Evolutionary conservation across 2,888 invertebrate genomes (phyloP), one percentile per base, ranked within the genome.

Genomic region (Agrotis puta): DNA sequence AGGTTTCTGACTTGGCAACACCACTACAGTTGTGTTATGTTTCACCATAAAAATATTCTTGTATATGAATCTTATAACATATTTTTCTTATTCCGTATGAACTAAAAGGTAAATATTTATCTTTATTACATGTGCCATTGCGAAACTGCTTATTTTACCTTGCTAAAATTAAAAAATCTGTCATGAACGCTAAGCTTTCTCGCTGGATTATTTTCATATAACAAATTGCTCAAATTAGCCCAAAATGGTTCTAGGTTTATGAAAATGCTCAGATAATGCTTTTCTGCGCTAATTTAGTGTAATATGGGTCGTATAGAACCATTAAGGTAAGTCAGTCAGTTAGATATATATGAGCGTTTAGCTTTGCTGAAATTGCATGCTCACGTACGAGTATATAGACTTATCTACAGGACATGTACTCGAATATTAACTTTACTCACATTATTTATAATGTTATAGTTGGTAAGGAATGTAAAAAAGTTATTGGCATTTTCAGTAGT

Each of bases 141-240:
- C 4, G 4, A 48, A 47, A 39, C 47, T 71, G 39, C 57, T 22
- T 61, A 45, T 61, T 45, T 45, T 9, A n/a, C 39, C 18, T 39
- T 47, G 5, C 2, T n/a, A 57, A 16, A 43, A 27, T 5, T 22
- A 7, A 53, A 1, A 39, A 45, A 64, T 3, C 1, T n/a, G 24
- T 18, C 6, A 64, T 22, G 13, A 24, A 50, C 45, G 22, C 24
- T 61, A 50, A 74, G 71, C 78, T 61, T 20, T 61, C 33, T 56
- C 24, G 45, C 24, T 56, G 50, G 20, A 50, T 39, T 5, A 45
- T 68, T 45, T 51, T 27, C 18, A 24, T 43, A 16, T 47, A 71
- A 74, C 50, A 70, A 78, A 74, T 73, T 61, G 59, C 45, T 47
- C 16, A 16, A 50, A 13, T 45, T 39, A 48, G 27, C 24, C 16